Percentiles rank a stretch among this genome's conserved stretches.
These are phyloP conservation scores for Gadus chalcogrammus DNA, from an alignment of 2,113 vertebrate genomes.

Conservation along the genomic window DNA sequence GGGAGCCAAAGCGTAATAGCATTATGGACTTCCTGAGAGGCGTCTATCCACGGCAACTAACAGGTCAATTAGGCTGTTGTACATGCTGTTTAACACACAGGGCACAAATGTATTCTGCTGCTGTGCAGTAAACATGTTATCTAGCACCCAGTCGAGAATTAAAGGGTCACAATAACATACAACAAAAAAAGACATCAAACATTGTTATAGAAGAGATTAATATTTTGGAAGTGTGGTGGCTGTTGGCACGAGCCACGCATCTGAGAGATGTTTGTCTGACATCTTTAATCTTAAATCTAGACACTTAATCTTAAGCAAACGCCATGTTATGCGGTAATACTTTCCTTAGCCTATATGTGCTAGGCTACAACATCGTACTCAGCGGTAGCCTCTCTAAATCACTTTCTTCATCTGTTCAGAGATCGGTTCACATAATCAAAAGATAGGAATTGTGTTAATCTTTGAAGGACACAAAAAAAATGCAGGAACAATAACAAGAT, in stretches of 20 bases:
- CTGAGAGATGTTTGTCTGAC: conserved; percentile 50
- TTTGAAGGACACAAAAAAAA: conserved; percentile 55
- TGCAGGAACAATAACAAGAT: conserved; percentile 49
- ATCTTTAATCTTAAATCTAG: conserved; percentile 63
- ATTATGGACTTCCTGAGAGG: conserved; percentile 50
- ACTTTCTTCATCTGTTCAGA: conserved; percentile 56
- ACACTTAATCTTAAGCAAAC: conserved; percentile 62
- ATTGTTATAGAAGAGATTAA: neutral
- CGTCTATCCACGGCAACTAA: conserved; percentile 46
- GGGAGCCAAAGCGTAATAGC: conserved; percentile 59
- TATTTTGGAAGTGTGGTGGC: conserved; percentile 18
- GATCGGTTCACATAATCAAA: conserved; percentile 65
- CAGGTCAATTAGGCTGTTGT: conserved; percentile 66
- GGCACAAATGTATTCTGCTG: conserved; percentile 3
- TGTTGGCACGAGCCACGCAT: conserved; percentile 1
- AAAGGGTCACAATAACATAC: neutral
- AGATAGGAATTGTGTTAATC: conserved; percentile 70
- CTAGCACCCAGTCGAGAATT: neutral
- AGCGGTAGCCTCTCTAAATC: conserved; percentile 50
- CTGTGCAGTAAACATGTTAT: no score
- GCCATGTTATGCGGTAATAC: conserved; percentile 49
- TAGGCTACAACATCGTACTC: conserved; percentile 54
- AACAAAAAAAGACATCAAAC: neutral
- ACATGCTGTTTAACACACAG: conserved; percentile 51
- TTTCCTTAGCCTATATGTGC: conserved; percentile 47